Conservation (phyloP, 2,113 vertebrate genomes). For the Gracilinanus agilis region DNA sequence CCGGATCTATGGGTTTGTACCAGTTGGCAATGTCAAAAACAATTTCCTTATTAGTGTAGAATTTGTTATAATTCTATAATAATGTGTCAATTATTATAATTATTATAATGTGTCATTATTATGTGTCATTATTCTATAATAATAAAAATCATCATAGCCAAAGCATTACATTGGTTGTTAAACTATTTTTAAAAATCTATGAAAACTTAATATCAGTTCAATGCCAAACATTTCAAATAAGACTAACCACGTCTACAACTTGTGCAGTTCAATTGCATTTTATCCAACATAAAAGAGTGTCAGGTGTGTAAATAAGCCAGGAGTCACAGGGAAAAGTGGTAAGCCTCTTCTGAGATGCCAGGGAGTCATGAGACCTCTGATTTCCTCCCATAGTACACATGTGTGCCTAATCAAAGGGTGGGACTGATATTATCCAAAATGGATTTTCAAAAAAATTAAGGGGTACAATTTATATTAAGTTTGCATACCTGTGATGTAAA, state of each 20-base stretch:
- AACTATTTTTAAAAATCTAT: slow-evolving; percentile 47
- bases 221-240: background rate
- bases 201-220: slow-evolving; percentile 1
- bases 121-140: too few species aligned
- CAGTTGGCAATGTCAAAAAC: slow-evolving; percentile 87
- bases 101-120: too few species aligned
- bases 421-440: too few species aligned
- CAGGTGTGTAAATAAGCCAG: too few species aligned
- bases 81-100: too few species aligned
- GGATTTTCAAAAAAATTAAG: too few species aligned
- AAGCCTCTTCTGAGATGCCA: too few species aligned
- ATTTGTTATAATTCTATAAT: slow-evolving; percentile 49
- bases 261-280: background rate
- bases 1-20: slow-evolving; percentile 99
- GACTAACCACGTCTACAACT: background rate
- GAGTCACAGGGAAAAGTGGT: too few species aligned
- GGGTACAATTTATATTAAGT: too few species aligned
- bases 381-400: too few species aligned
- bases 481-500: background rate
- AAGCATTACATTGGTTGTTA: slow-evolving; percentile 37
- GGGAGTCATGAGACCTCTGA: too few species aligned
- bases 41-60: slow-evolving; percentile 40
- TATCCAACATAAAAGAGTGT: background rate
- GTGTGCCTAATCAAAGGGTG: too few species aligned
- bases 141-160: background rate